Evolutionary conservation across 2,888 invertebrate genomes (phyloP), one percentile per base, ranked within the genome.

Genomic region (Callyntrura guangdongensis): DNA sequence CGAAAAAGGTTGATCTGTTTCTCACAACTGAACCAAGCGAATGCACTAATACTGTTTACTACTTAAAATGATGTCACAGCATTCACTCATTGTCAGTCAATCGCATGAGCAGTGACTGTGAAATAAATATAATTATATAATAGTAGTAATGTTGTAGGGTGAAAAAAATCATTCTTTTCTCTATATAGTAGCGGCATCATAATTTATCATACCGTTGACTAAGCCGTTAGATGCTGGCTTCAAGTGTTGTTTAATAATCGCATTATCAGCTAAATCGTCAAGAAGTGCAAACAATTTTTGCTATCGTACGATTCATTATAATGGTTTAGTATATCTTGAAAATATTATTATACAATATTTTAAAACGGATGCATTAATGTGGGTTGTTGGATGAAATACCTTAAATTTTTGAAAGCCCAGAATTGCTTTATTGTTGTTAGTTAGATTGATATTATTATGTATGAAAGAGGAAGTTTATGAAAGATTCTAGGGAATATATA

Each of bases 21-120:
- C 20, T 53, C 20, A 27, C n/a, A 49, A 74, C 36, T 47, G 49
- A 49, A 77, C 79, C 27, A 79, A 79, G 79, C 79, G 56, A 79
- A 59, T 79, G 59, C 79, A 79, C 53, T 77, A 79, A n/a, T 56
- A 79, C n/a, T 61, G 17, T 17, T 79, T 79, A 36, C 79, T 79
- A 79, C 79, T 56, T 56, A 79, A 36, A 79, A 59, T 17, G 6
- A 36, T 36, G 79, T 79, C 79, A 79, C 79, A 79, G 79, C 56
- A 79, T 79, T 79, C 79, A 79, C 79, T 79, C 72, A 74, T 74
- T 74, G 72, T 74, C 79, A 59, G 79, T 79, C 79, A 79, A 79
- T 79, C 79, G 79, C 79, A 79, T 79, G 79, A 79, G 79, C 79
- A 79, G 79, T 79, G 79, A 59, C 79, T 56, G 79, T 56, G 79